Evolutionary conservation across 2,888 invertebrate species (phyloP).

Genomic region (Monopis laevigella): DNA sequence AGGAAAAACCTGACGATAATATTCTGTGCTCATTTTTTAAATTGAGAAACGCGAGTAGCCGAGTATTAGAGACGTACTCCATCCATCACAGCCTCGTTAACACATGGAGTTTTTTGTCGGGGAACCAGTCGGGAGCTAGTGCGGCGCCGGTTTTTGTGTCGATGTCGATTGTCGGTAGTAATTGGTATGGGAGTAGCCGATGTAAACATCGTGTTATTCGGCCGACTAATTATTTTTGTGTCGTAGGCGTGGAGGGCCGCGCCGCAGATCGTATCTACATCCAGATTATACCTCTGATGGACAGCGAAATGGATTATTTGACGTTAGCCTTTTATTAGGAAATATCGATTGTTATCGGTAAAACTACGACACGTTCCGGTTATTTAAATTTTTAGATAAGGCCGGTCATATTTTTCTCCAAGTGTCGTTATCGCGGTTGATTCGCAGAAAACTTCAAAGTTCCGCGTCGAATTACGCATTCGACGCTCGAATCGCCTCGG

Average conservation of each 20-base stretch:
- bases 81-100: slow-evolving; percentile 62
- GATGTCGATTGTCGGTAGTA: slow-evolving; percentile 55
- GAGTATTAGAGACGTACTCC: slow-evolving; percentile 44
- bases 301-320: slow-evolving; percentile 43
- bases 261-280: slow-evolving; percentile 1
- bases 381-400: neutral
- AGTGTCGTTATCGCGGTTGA: slow-evolving; percentile 29
- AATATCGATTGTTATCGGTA: slow-evolving; percentile 1
- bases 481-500: slow-evolving; percentile 45
- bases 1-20: no score
- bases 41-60: slow-evolving; percentile 13
- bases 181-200: slow-evolving; percentile 62
- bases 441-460: slow-evolving; percentile 43
- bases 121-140: slow-evolving; percentile 40
- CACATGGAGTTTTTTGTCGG: slow-evolving; percentile 32
- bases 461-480: slow-evolving; percentile 55
- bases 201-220: slow-evolving; percentile 61
- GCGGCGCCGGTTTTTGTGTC: slow-evolving; percentile 47
- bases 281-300: slow-evolving; percentile 2
- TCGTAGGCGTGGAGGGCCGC: slow-evolving; percentile 47
- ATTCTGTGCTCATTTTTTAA: no score
- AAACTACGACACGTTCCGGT: no score
- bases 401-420: neutral
- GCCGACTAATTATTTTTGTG: slow-evolving; percentile 62
- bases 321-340: slow-evolving; percentile 9